A percentile compares a stretch with the other conserved stretches of the same genome.
Conservation (phyloP, 2,888 invertebrate species). For the Conistra vaccinii region DNA sequence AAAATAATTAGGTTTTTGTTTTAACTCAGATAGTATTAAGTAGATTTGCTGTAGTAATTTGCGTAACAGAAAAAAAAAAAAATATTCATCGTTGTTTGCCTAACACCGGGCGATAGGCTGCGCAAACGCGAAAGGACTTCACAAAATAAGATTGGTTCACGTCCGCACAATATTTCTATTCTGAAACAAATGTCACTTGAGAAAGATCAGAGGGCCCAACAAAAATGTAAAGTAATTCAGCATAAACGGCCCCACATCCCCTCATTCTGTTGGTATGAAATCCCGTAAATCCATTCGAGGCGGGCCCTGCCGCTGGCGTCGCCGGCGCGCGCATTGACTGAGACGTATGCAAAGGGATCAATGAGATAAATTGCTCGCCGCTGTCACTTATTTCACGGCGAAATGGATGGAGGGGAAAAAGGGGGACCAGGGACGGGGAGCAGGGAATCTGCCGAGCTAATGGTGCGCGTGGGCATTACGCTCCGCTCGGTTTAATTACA, state of each 20-base stretch:
- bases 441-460: conserved; percentile 73
- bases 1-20: conserved; percentile 24
- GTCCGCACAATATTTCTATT: conserved; percentile 67
- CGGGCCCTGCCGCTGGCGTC: conserved; percentile 65
- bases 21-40: background rate
- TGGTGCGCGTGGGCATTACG: conserved; percentile 85
- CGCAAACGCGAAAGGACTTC: conserved; percentile 42
- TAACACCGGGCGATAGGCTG: background rate
- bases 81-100: background rate
- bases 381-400: conserved; percentile 84
- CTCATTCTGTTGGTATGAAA: conserved; percentile 76
- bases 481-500: conserved; percentile 77
- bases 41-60: background rate
- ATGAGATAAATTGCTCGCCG: conserved; percentile 86
- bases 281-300: conserved; percentile 81
- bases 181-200: conserved; percentile 70
- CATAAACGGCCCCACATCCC: conserved; percentile 77
- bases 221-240: conserved; percentile 78
- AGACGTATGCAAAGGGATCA: conserved; percentile 89
- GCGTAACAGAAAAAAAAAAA: background rate
- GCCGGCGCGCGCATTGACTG: conserved; percentile 82
- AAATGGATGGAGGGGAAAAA: conserved; percentile 72
- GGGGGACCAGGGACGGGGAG: conserved; percentile 58
- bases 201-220: conserved; percentile 73
- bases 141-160: conserved; percentile 64